phyloP scores from a whole-genome alignment of 2,113 vertebrate species.

The Hippocampus abdominalis region DNA sequence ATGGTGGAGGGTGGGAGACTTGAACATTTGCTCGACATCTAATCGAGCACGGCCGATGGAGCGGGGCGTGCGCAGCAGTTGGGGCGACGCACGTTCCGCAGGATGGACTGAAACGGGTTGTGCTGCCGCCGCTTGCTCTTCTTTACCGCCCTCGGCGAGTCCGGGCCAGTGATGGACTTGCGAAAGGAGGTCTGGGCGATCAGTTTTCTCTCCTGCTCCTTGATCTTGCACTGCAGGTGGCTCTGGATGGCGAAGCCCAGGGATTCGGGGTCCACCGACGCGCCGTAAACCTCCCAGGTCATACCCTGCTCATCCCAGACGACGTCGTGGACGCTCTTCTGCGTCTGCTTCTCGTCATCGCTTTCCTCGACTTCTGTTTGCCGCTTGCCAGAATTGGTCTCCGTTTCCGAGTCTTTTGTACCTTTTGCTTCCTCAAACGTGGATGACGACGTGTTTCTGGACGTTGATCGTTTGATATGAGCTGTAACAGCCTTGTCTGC shows the following conservation, averaged over 20 bases:
- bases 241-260: constrained; percentile 96
- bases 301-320: constrained; percentile 98
- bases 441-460: constrained; percentile 44
- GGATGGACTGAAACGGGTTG: constrained; percentile 86
- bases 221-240: constrained; percentile 94
- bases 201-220: constrained; percentile 88
- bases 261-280: constrained; percentile 90
- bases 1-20: constrained; percentile 6
- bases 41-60: constrained; percentile 88
- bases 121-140: constrained; percentile 89
- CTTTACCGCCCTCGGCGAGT: constrained; percentile 72
- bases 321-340: constrained; percentile 84
- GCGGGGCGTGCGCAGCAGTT: constrained; percentile 87
- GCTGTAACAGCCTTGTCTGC: constrained; percentile 37
- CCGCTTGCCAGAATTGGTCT: constrained; percentile 49
- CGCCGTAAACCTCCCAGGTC: constrained; percentile 98
- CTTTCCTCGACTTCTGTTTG: constrained; percentile 43
- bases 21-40: constrained; percentile 52
- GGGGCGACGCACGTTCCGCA: constrained; percentile 89
- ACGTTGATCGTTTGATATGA: constrained; percentile 28
- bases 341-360: constrained; percentile 67
- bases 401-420: constrained; percentile 53
- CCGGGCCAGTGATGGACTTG: constrained; percentile 81
- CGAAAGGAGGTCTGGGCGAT: constrained; percentile 75
- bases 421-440: constrained; percentile 30